phyloP scores from a whole-genome alignment of 2,797 vertebrate species.

The Decapterus maruadsi region DNA sequence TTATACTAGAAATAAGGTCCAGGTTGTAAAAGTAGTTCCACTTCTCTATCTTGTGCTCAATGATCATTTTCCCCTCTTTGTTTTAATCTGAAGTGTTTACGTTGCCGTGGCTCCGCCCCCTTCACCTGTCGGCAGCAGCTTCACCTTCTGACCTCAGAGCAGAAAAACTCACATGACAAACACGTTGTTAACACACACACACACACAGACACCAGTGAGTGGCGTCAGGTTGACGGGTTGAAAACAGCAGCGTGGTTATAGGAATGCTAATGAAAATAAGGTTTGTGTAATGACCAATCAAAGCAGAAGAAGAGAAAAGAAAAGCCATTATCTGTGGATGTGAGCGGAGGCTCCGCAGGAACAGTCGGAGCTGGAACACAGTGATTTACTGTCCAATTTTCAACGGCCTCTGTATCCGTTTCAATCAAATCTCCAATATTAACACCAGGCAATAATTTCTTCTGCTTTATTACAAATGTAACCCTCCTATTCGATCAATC shows the following conservation, averaged over 20 bases:
- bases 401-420: slow-evolving; percentile 76
- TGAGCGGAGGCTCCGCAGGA: slow-evolving; percentile 56
- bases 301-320: slow-evolving; percentile 61
- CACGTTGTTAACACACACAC: not conserved
- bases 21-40: too few species aligned
- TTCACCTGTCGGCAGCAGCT: not conserved
- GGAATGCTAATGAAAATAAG: slow-evolving; percentile 77
- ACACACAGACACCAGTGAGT: slow-evolving; percentile 11
- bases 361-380: slow-evolving; percentile 62
- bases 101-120: too few species aligned
- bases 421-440: slow-evolving; percentile 84
- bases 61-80: too few species aligned
- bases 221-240: slow-evolving; percentile 18
- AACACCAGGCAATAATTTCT: slow-evolving; percentile 79
- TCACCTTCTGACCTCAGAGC: not conserved
- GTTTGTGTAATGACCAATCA: slow-evolving; percentile 77
- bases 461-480: slow-evolving; percentile 80
- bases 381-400: slow-evolving; percentile 82
- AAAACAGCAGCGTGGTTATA: slow-evolving; percentile 52
- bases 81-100: too few species aligned
- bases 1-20: too few species aligned
- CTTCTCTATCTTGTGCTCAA: too few species aligned
- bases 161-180: not conserved
- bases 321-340: slow-evolving; percentile 76
- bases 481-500: slow-evolving; percentile 74